A percentile compares a stretch with the other conserved stretches of the same genome.
These are phyloP conservation scores for Tachina grossa DNA, from an alignment of 2,888 invertebrate genomes.

Conservation along the genomic window DNA sequence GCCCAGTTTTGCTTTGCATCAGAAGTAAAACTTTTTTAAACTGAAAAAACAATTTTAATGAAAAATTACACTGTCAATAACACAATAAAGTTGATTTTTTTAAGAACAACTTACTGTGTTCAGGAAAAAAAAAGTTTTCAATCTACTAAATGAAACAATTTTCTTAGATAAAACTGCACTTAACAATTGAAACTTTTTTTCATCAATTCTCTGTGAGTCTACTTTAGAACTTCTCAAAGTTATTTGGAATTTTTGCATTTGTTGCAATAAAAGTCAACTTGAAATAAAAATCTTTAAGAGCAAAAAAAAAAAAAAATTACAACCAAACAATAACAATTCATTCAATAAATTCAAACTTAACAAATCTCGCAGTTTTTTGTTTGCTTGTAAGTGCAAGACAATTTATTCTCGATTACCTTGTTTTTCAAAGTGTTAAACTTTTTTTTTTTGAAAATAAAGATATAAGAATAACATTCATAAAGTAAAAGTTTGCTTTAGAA, in stretches of 20 bases:
- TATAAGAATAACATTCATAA: background rate
- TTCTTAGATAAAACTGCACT: slow-evolving; percentile 1
- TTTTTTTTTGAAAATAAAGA: background rate
- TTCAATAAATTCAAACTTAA: slow-evolving; percentile 43
- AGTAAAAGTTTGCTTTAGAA: background rate
- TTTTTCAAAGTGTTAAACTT: slow-evolving; percentile 18
- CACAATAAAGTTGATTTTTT: background rate
- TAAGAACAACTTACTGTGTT: background rate
- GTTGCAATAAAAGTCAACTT: background rate
- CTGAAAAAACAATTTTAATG: background rate
- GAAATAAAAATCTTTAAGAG: background rate
- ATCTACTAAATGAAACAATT: background rate
- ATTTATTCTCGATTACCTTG: slow-evolving; percentile 39
- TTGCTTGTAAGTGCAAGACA: slow-evolving; percentile 3
- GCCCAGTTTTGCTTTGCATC: background rate
- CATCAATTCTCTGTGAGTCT: background rate
- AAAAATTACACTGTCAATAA: slow-evolving; percentile 3
- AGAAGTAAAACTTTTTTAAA: background rate
- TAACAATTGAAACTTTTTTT: slow-evolving; percentile 18
- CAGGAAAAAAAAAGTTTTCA: background rate
- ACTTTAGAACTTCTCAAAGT: background rate
- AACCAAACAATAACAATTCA: background rate
- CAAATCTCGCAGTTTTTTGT: slow-evolving; percentile 34
- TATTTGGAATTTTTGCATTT: slow-evolving; percentile 1
- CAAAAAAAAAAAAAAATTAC: background rate